Percentiles rank a stretch among this genome's conserved stretches.
phyloP scores from a whole-genome alignment of 1,140 invertebrate species.

The Lanistes nyassanus region DNA sequence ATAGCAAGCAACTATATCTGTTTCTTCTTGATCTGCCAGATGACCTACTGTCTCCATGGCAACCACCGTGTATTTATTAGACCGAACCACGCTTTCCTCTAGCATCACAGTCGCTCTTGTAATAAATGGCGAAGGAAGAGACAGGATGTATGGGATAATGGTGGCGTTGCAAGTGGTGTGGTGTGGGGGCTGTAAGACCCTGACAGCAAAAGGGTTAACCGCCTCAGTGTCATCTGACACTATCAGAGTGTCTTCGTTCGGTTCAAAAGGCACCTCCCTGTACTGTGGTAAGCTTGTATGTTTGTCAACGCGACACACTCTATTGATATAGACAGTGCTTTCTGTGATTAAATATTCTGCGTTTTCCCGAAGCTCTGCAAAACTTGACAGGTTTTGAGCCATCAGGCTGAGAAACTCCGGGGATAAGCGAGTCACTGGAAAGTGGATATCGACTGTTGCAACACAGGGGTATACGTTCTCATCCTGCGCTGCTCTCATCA shows the following conservation, averaged over 20 bases:
- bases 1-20: slow-evolving; percentile 14
- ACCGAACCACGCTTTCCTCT: background rate
- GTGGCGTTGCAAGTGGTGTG: background rate
- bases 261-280: slow-evolving; percentile 28
- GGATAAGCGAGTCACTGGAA: background rate
- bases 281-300: slow-evolving; percentile 13
- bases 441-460: slow-evolving; percentile 8
- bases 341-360: slow-evolving; percentile 5
- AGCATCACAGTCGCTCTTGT: background rate
- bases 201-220: too few relatives aligned
- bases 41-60: slow-evolving; percentile 5
- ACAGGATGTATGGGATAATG: background rate
- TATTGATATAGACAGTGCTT: slow-evolving; percentile 8
- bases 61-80: background rate
- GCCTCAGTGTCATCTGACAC: slow-evolving; percentile 38
- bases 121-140: background rate
- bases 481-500: slow-evolving; percentile 19
- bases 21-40: background rate
- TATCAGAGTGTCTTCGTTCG: slow-evolving; percentile 33
- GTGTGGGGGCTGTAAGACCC: background rate
- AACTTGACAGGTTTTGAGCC: background rate
- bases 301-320: background rate
- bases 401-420: background rate
- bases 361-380: background rate
- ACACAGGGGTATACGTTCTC: slow-evolving; percentile 21